Percentiles rank a stretch among this genome's conserved stretches.
phyloP scores from a whole-genome alignment of 1,140 invertebrate species.

The Drosophila aff. region DNA sequence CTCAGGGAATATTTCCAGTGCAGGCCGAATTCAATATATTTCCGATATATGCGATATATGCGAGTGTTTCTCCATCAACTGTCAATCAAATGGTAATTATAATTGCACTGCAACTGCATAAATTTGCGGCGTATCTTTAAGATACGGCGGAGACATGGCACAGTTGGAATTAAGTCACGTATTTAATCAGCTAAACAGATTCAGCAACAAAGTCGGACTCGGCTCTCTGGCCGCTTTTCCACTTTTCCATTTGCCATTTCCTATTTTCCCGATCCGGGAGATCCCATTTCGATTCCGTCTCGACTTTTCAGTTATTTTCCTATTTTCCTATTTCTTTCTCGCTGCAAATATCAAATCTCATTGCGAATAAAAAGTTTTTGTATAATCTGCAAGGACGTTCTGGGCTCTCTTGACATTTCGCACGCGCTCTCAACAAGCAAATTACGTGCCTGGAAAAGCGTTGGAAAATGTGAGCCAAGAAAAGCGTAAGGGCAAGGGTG shows the following conservation, averaged over 20 bases:
- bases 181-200: slow-evolving; percentile 81
- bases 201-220: slow-evolving; percentile 42
- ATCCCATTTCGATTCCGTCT: slow-evolving; percentile 38
- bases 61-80: slow-evolving; percentile 16
- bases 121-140: slow-evolving; percentile 51
- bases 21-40: slow-evolving; percentile 2
- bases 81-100: slow-evolving; percentile 42
- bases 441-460: slow-evolving; percentile 67
- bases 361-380: slow-evolving; percentile 57
- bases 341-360: slow-evolving; percentile 69
- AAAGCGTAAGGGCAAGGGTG: slow-evolving; percentile 19
- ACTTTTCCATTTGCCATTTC: slow-evolving; percentile 34
- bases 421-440: slow-evolving; percentile 71
- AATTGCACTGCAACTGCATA: slow-evolving; percentile 49
- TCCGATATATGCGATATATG: slow-evolving; percentile 9
- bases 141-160: slow-evolving; percentile 22
- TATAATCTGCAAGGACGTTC: slow-evolving; percentile 42
- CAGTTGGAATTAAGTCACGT: slow-evolving; percentile 75
- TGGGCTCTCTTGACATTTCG: slow-evolving; percentile 58
- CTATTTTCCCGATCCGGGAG: slow-evolving; percentile 24
- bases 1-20: neutral
- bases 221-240: slow-evolving; percentile 10
- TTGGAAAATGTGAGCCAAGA: slow-evolving; percentile 4
- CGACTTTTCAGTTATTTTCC: slow-evolving; percentile 23
- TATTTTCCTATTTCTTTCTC: neutral